A percentile compares a stretch with the other conserved stretches of the same genome.
phyloP scores from a whole-genome alignment of 2,888 invertebrate species.

The Acanthosepion lycidas region DNA sequence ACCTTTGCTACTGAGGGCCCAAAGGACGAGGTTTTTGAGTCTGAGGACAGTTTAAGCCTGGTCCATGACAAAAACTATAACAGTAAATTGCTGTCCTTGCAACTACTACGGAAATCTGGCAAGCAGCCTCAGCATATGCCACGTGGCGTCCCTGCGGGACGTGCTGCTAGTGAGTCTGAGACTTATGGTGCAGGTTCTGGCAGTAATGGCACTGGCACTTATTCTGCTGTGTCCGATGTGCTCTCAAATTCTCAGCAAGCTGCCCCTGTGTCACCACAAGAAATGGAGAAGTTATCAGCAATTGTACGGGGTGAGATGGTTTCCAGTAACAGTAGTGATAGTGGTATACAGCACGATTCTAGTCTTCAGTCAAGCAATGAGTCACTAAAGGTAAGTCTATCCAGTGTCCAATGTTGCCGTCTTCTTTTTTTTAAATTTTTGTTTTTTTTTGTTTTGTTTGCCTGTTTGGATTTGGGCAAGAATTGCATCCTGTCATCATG shows the following conservation, averaged over 20 bases:
- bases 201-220: neutral
- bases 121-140: neutral
- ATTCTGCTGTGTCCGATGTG: constrained; percentile 35
- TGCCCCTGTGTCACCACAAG: constrained; percentile 34
- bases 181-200: neutral
- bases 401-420: constrained; percentile 8
- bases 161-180: neutral
- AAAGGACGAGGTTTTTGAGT: constrained; percentile 45
- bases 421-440: neutral
- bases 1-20: constrained; percentile 6
- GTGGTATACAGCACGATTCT: constrained; percentile 68
- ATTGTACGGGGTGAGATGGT: constrained; percentile 49
- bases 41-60: constrained; percentile 38
- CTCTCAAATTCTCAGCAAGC: constrained; percentile 25
- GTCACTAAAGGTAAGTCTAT: constrained; percentile 63
- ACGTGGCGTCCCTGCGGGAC: neutral
- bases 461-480: neutral
- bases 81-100: constrained; percentile 21
- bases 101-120: constrained; percentile 18
- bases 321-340: constrained; percentile 70
- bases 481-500: neutral
- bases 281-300: constrained; percentile 41
- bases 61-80: constrained; percentile 43
- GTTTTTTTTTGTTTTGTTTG: neutral
- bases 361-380: constrained; percentile 65